These are phyloP conservation scores for Aurelia sp. DNA, from an alignment of 30 jellyfish, hydroid and myxozoan species.

Conservation along the genomic window DNA sequence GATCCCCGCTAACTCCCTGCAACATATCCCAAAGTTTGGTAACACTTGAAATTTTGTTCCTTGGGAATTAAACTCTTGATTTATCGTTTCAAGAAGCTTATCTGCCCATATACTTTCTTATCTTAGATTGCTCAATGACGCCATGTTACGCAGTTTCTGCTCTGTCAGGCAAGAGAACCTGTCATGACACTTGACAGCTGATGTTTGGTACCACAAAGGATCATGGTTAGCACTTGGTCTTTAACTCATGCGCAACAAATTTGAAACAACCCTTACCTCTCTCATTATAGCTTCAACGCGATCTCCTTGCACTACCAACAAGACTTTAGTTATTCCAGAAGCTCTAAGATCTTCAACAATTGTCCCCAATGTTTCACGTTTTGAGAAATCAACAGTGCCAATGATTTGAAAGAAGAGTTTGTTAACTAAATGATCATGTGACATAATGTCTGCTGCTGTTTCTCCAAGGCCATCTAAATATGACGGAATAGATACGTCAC, in stretches of 20 bases:
- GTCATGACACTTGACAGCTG: background rate
- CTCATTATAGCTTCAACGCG: slow-evolving; percentile 58
- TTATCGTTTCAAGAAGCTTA: no score
- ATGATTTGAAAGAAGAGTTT: slow-evolving; percentile 61
- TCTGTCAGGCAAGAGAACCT: no score
- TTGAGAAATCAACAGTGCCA: slow-evolving; percentile 65
- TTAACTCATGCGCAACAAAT: background rate
- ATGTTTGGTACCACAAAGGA: background rate
- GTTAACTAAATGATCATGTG: slow-evolving; percentile 67
- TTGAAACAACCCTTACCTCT: slow-evolving; percentile 45
- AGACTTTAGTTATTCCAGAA: slow-evolving; percentile 61
- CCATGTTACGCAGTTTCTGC: no score
- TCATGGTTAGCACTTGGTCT: background rate
- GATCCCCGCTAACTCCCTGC: no score
- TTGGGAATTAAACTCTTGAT: no score
- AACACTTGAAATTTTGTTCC: no score
- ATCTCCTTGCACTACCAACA: slow-evolving; percentile 60
- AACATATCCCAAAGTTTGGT: no score
- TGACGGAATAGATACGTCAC: no score
- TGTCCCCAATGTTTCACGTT: slow-evolving; percentile 30
- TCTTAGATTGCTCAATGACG: no score
- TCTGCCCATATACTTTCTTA: no score
- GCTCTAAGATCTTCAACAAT: slow-evolving; percentile 49
- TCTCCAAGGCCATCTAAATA: slow-evolving; percentile 69
- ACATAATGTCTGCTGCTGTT: slow-evolving; percentile 69